Base-by-base conservation (phyloP, 2,113 vertebrate genomes). In the Pyxicephalus adspersus region DNA sequence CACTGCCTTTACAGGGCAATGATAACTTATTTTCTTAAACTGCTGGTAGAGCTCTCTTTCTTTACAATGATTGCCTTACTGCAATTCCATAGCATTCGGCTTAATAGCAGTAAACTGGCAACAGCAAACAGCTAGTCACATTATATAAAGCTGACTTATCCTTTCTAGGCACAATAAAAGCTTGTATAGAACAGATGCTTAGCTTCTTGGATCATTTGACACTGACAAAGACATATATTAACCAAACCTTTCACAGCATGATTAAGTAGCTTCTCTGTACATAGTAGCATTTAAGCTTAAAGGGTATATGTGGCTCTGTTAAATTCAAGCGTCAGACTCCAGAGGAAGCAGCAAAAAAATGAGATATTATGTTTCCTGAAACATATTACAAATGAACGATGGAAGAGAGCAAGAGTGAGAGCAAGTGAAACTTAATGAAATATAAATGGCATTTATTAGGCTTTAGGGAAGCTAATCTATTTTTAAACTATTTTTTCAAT, bases 151-250 rank as follows among this genome's bases (percentile, higher is more conserved):
- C 65, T 45, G 65, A 67, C 65, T 67, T 66, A 22, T 38, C 64
- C 20, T 50, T 67, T 67, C 17, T 34, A 16, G 22, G 65, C 34
- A 67, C 65, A 67, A 45, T 67, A 7, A 50, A 67, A 22, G 34
- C 31, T 23, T 67, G 31, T 50, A 67, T 50, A 45, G 23, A n/a
- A 20, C 65, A 67, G 65, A 67, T 50, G 34, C 13, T 67, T 20
- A 45, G 65, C n/a, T 67, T 67, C 65, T 67, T 67, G 65, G 65
- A 67, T 67, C 34, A 50, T 45, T 67, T 67, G 65, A 67, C 65
- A 50, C 34, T 50, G 65, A 67, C 65, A 67, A 67, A 67, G n/a
- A 50, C 34, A 45, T 23, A 67, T 23, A 67, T 45, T 13, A 45
- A 45, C 20, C 28, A 45, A 22, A 22, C n/a, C 65, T n/a, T 67